Evolutionary conservation across 2,113 vertebrate species (phyloP), one percentile per base, ranked within the genome.

Genomic region (Eptesicus fuscus): DNA sequence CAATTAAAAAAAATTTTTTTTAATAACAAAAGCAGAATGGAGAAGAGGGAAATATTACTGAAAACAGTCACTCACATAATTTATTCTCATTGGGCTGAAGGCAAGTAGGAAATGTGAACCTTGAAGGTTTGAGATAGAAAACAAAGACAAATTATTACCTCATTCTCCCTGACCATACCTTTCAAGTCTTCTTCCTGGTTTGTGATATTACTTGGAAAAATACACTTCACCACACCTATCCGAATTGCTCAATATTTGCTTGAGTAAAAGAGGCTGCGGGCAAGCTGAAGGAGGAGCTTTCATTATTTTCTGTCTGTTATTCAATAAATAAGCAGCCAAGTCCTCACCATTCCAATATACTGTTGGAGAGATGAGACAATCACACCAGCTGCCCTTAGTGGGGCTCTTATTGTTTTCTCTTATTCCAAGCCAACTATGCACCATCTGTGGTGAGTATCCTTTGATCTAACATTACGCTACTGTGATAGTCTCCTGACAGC

Each of bases 371-470:
- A 97, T 95, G 95, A 44, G 10, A 32, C 80, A 2, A 1, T 18
- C 88, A 14, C 5, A 65, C 20, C 71, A 73, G 51, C 90, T 93
- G n/a, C 53, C 77, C 90, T 44, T 92, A 0, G 0, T 17, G 76
- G 95, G 93, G 51, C 20, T 97, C 37, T 77, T 97, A 0, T 0
- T 93, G 65, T 42, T 92, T 53, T 76, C 51, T 79, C 70, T 97
- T 22, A 61, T 95, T 63, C 67, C 94, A 82, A 78, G 65, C 7
- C 96, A 95, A n/a, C 88, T 65, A 40, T 90, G 88, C 20, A 13
- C 83, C 23, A 88, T 20, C 47, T 93, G 82, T 32, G 88, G 93
- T 96, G 73, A 96, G 94, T 96, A 92, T 32, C 23, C 37, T 73
- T 51, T 71, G 51, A 42, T 9, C 11, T 70, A 73, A 88, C 91